Evolutionary conservation across 2,888 invertebrate species (phyloP).

Genomic region (Idaea dimidiata): DNA sequence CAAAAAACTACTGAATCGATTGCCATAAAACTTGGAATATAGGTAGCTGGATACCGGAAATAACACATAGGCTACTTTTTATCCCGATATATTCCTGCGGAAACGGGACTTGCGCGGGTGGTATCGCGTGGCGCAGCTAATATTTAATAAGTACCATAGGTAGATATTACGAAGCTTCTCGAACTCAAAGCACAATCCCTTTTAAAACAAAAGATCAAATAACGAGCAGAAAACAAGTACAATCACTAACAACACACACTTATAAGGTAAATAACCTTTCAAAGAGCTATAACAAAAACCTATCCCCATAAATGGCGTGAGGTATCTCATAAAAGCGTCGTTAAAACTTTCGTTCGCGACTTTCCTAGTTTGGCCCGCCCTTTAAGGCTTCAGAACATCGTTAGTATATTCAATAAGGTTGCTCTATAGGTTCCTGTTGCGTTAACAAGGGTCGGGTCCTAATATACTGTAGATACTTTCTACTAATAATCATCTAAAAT

Average conservation of each 20-base stretch:
- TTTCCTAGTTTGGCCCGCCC: constrained; percentile 4
- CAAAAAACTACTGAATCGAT: too few species aligned
- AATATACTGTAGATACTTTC: not conserved
- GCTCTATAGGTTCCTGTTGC: not conserved
- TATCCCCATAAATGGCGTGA: constrained; percentile 11
- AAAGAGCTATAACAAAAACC: constrained; percentile 5
- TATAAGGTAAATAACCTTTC: not conserved
- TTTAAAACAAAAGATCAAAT: not conserved
- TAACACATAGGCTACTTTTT: too few species aligned
- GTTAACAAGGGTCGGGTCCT: constrained; percentile 14
- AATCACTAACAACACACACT: not conserved
- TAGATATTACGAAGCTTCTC: too few species aligned
- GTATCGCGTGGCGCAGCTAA: too few species aligned
- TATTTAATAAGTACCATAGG: too few species aligned
- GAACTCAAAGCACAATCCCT: not conserved
- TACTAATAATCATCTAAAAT: not conserved
- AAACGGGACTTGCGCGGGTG: too few species aligned
- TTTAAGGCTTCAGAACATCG: constrained; percentile 4
- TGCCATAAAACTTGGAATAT: too few species aligned
- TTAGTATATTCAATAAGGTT: constrained; percentile 1
- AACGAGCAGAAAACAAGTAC: not conserved
- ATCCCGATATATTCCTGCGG: too few species aligned
- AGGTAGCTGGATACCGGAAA: too few species aligned
- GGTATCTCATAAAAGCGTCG: constrained; percentile 7
- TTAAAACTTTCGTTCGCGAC: constrained; percentile 18